Evolutionary conservation across 2,888 invertebrate species (phyloP).

Genomic region (Calephelis perditalis): DNA sequence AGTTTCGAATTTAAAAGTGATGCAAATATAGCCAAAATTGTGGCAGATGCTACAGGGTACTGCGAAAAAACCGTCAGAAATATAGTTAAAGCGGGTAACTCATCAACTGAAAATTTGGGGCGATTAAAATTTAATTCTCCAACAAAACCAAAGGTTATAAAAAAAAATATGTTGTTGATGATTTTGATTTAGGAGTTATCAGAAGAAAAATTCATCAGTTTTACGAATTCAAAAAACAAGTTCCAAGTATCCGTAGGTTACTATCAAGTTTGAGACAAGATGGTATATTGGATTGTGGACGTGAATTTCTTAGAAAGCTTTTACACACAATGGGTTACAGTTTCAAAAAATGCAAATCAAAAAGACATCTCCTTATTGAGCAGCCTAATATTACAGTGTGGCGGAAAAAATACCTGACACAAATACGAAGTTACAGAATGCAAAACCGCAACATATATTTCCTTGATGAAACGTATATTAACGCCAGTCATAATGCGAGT

Average conservation of each 20-base stretch:
- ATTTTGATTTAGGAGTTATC: neutral
- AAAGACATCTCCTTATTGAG: too few relatives aligned
- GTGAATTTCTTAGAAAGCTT: too few relatives aligned
- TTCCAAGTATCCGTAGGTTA: neutral
- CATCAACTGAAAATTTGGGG: neutral
- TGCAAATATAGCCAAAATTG: neutral
- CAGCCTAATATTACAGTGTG: too few relatives aligned
- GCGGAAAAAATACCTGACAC: slow-evolving; percentile 2
- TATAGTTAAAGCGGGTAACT: neutral
- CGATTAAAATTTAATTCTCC: neutral
- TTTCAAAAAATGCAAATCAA: slow-evolving; percentile 14
- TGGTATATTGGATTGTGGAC: neutral
- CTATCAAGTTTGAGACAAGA: neutral
- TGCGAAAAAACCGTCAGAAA: neutral
- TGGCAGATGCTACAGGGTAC: neutral
- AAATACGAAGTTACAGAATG: neutral
- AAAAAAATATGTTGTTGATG: neutral
- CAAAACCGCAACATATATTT: slow-evolving; percentile 11
- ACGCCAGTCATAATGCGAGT: neutral
- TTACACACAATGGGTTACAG: slow-evolving; percentile 17
- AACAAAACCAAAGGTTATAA: neutral
- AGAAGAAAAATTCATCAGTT: neutral
- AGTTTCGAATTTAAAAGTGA: neutral
- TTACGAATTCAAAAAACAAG: neutral
- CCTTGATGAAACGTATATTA: slow-evolving; percentile 3